Evolutionary conservation across 1,140 invertebrate genomes (phyloP).

Genomic region (Xylocopa sonorina): DNA sequence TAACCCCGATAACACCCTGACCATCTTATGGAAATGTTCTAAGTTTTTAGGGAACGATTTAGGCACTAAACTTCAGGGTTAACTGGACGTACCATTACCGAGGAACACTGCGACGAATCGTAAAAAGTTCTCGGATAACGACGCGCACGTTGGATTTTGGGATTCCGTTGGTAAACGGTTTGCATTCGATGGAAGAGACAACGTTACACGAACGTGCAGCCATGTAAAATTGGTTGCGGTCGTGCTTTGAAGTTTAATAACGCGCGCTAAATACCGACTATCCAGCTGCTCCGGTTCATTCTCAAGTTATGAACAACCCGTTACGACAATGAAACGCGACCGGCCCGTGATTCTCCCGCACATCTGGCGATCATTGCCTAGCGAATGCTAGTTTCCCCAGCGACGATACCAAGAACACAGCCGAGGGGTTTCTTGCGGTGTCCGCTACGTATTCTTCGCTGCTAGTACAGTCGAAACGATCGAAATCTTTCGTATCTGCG

Average conservation of each 20-base stretch:
- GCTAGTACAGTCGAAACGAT: neutral
- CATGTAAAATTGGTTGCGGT: neutral
- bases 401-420: neutral
- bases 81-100: no score
- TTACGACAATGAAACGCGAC: slow-evolving; percentile 17
- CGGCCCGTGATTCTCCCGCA: slow-evolving; percentile 2
- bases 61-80: no score
- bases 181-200: neutral
- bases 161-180: neutral
- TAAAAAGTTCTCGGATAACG: no score
- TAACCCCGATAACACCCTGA: neutral
- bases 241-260: slow-evolving; percentile 36
- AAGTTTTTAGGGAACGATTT: no score
- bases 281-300: slow-evolving; percentile 21
- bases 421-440: neutral
- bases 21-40: no score
- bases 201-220: no score
- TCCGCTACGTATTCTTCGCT: neutral
- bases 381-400: neutral
- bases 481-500: no score
- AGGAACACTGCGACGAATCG: neutral
- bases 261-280: slow-evolving; percentile 16
- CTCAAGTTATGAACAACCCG: slow-evolving; percentile 4
- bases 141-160: no score
- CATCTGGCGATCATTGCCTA: slow-evolving; percentile 16